Conservation (phyloP, 2,888 invertebrate genomes). For the Mantis religiosa region DNA sequence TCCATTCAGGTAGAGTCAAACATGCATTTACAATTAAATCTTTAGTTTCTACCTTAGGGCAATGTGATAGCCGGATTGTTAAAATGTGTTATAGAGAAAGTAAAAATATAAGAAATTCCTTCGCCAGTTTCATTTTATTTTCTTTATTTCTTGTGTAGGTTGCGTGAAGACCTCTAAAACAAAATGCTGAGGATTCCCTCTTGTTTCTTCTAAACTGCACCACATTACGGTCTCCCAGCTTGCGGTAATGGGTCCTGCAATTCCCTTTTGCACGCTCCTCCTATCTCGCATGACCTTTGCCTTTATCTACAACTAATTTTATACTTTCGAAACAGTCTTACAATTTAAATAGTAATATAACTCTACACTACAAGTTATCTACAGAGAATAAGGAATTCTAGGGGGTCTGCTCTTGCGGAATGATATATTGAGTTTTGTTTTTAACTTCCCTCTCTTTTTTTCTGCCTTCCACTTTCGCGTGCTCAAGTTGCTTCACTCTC, state of each 20-base stretch:
- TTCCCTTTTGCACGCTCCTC: not conserved
- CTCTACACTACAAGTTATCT: not conserved
- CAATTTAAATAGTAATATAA: not conserved
- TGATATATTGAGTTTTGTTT: not conserved
- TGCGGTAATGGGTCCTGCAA: no score
- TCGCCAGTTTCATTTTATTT: no score
- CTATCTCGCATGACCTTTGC: not conserved
- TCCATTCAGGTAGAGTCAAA: no score
- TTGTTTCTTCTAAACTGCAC: no score
- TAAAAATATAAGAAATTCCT: no score
- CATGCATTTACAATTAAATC: no score
- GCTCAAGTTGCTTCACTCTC: not conserved
- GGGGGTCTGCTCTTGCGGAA: not conserved
- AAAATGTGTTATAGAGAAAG: no score
- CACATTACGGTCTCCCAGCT: no score
- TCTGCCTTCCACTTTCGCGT: not conserved
- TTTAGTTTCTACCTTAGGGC: no score
- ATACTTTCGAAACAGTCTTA: not conserved
- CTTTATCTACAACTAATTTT: not conserved
- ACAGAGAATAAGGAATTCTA: not conserved
- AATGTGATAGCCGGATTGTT: no score
- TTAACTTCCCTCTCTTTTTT: not conserved
- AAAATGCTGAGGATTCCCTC: not conserved
- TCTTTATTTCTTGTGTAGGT: no score
- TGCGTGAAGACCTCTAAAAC: no score